Base-by-base conservation (phyloP, 2,888 invertebrate species). In the Oscheius sp. region DNA sequence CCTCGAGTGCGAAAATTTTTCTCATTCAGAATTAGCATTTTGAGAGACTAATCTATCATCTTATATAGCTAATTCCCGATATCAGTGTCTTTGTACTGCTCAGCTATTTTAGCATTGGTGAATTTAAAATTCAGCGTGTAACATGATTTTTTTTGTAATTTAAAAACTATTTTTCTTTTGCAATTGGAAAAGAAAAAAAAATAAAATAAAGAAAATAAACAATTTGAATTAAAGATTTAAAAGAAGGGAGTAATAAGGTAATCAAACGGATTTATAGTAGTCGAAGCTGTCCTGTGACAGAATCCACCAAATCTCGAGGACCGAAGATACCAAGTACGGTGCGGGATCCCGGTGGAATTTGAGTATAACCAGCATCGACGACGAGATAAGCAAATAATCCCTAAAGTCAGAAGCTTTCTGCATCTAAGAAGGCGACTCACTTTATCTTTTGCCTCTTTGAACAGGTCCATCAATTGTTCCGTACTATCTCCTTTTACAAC, bases 291-390 rank as follows among this genome's bases (percentile, higher is more conserved):
- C 88, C 88, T 1, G 88, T 87, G 9, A 88, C 86, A 45, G 83
- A 76, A 75, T 88, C 87, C 2, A 88, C 87, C 14, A 77, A 73
- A 41, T 86, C 86, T 3, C 83, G 77, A 66, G 86, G 86, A 22
- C 88, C 88, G 76, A 88, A 87, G 12, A 88, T 82, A 2, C 86
- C 87, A 9, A 88, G 83, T n/a, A 88, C 87, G 20, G 88, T 88
- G 41, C 85, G 78, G 0, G 88, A 87, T 8, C 88, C 88, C 4
- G 87, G 81, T 8, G 87, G 86, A 61, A 88, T 86, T 84, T 89
- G 89, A 24, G 89, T 89, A 77, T 86, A 86, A 9, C 89, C 89
- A 22, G 89, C 89, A 81, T 89, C 89, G 63, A 88, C 87, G 1
- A 89, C 89, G 41, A 89, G 73, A 75, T 88, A 88, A 51, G 87